Conservation (phyloP, 2,797 vertebrate species). For the Lagorchestes hirsutus region DNA sequence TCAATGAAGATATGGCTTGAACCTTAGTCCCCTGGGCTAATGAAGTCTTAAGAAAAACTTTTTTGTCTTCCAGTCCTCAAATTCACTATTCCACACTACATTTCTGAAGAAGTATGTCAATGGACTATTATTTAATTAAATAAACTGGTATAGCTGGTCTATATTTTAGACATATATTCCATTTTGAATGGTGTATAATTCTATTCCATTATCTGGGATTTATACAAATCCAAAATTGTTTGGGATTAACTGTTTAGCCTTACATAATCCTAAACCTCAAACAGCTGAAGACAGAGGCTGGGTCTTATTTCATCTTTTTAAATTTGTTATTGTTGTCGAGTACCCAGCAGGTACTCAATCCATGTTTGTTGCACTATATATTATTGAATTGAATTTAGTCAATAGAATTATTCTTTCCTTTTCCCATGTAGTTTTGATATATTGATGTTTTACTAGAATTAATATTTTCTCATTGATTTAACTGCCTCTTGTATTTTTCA, state of each 20-base stretch:
- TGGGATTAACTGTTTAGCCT: neutral
- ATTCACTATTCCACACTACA: neutral
- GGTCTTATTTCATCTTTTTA: neutral
- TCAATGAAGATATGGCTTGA: neutral
- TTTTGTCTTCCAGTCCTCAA: neutral
- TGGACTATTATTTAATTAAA: neutral
- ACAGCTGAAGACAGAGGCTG: neutral
- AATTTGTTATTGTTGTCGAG: neutral
- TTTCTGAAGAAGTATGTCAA: neutral
- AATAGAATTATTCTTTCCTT: neutral
- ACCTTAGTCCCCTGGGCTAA: neutral
- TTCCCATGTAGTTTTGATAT: neutral
- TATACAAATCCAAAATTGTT: neutral
- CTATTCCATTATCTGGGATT: neutral
- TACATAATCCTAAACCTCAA: neutral
- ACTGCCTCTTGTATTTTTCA: neutral
- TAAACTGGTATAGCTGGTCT: neutral
- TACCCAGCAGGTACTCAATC: neutral
- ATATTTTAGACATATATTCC: neutral
- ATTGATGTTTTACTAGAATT: neutral
- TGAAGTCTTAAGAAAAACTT: neutral
- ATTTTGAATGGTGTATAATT: neutral
- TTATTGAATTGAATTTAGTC: neutral
- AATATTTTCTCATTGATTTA: neutral
- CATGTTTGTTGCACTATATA: neutral